These are phyloP conservation scores for Scleropages formosus DNA, from an alignment of 2,797 vertebrate species.

Conservation along the genomic window DNA sequence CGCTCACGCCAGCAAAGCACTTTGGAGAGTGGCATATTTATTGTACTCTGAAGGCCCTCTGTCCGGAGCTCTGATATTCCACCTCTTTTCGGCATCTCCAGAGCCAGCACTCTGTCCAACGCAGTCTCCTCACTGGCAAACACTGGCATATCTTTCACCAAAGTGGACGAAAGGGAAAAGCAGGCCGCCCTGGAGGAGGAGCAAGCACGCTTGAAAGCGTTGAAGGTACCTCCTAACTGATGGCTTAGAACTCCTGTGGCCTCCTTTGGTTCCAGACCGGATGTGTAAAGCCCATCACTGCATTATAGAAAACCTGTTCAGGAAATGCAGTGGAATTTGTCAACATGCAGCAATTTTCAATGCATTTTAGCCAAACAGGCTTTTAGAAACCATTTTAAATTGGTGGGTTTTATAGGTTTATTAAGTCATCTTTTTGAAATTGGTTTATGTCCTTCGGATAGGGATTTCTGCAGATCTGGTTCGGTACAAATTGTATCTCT, in stretches of 20 bases:
- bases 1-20: constrained; percentile 4
- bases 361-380: background rate
- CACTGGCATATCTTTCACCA: constrained; percentile 95
- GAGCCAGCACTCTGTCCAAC: constrained; percentile 96
- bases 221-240: constrained; percentile 76
- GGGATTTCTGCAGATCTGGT: background rate
- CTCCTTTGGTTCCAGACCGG: background rate
- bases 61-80: constrained; percentile 28
- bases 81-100: constrained; percentile 56
- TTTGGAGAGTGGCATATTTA: constrained; percentile 31
- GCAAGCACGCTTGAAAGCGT: constrained; percentile 88
- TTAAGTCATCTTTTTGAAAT: background rate
- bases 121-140: constrained; percentile 95
- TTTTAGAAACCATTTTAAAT: background rate
- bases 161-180: constrained; percentile 98
- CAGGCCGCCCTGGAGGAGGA: constrained; percentile 97
- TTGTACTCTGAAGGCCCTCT: background rate
- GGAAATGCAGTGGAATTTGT: background rate
- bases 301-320: background rate
- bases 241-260: background rate
- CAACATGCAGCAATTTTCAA: background rate
- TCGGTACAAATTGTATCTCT: too few species aligned
- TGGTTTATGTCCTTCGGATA: background rate
- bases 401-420: background rate
- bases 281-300: background rate